Percentiles rank a stretch among this genome's conserved stretches.
Conservation (phyloP, 2,113 vertebrate species). For the Hirundichthys speculiger region DNA sequence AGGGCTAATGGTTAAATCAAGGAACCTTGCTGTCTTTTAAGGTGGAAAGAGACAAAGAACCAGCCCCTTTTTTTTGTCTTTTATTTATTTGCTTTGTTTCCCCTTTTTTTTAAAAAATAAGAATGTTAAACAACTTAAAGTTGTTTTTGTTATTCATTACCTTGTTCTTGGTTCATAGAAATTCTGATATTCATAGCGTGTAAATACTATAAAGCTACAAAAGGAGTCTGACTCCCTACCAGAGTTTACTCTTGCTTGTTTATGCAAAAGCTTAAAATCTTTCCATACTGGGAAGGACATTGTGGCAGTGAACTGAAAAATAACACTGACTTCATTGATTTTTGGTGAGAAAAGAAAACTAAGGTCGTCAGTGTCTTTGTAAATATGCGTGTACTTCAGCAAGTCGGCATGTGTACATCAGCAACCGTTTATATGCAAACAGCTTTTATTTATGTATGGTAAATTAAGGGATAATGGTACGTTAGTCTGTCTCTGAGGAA, state of each 20-base stretch:
- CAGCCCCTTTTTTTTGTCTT: conserved; percentile 21
- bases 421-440: conserved; percentile 74
- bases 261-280: conserved; percentile 60
- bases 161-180: conserved; percentile 44
- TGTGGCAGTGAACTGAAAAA: conserved; percentile 30
- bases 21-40: conserved; percentile 25
- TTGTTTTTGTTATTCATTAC: conserved; percentile 50
- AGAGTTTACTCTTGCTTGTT: conserved; percentile 56
- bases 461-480: conserved; percentile 73
- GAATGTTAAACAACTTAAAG: conserved; percentile 68
- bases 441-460: conserved; percentile 79
- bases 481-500: conserved; percentile 47
- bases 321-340: conserved; percentile 46
- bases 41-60: conserved; percentile 27
- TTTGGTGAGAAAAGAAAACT: conserved; percentile 14
- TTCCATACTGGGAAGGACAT: conserved; percentile 23
- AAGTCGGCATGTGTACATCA: conserved; percentile 70
- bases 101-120: conserved; percentile 32
- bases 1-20: conserved; percentile 49
- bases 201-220: conserved; percentile 62
- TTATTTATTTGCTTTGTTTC: not conserved
- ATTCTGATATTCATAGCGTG: conserved; percentile 47
- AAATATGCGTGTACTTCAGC: conserved; percentile 54
- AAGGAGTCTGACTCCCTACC: conserved; percentile 22
- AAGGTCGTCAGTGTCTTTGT: conserved; percentile 44